Base-by-base conservation (phyloP, 2,797 vertebrate genomes). In the Pagetopsis macropterus region DNA sequence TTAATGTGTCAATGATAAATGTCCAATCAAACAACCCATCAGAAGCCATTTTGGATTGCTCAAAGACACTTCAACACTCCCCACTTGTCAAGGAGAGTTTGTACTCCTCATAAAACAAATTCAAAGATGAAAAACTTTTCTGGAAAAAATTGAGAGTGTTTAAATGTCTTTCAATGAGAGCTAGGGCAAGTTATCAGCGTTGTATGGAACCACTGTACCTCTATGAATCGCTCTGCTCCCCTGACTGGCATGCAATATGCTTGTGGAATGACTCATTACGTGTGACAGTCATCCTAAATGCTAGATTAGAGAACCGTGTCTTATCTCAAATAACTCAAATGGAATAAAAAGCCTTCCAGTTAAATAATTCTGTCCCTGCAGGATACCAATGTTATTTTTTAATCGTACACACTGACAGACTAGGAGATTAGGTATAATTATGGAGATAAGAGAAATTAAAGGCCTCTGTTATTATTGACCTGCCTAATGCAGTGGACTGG, bases 371-470 rank as follows among this genome's bases (percentile, higher is more conserved):
- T 69, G 58, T 83, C 80, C 69, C 83, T 77, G 72, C 75, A 73
- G 84, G 81, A 76, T 78, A 79, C 80, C 72, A 33, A 82, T 65
- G 74, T 83, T 82, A 81, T 78, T 90, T 84, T 37, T 83, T 78
- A 79, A 79, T 89, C 65, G 62, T 71, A 77, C 50, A 72, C 56
- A 78, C 69, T 79, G 84, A 85, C 85, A 88, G 82, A 85, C 81
- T 58, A 58, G 56, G 43, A 88, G 82, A 89, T 89, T 87, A 83
- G 75, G 67, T 82, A 75, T 81, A 89, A 89, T 91, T 81, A 89
- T 81, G 73, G 76, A 81, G 88, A 90, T 88, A 88, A 85, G 65
- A 76, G 49, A 86, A 89, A 87, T 89, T 79, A 77, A 85, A 85
- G 75, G 82, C 16, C 68, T 79, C 57, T 76, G 72, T 78, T 84